phyloP scores from a whole-genome alignment of 2,888 invertebrate species.

The Clostera curtula region DNA sequence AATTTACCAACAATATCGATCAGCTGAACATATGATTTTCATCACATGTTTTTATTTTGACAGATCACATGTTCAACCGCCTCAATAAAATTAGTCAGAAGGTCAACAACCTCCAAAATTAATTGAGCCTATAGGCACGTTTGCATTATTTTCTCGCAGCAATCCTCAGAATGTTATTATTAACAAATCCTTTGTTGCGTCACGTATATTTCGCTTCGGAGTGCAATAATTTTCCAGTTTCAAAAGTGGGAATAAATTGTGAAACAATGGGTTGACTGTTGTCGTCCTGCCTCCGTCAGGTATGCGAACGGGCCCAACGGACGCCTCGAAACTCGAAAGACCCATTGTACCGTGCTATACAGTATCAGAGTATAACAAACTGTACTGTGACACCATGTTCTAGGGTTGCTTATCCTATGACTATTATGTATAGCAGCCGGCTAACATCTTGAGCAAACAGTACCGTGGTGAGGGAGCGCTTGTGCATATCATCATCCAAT shows the following conservation, averaged over 20 bases:
- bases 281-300: conserved; percentile 30
- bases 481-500: too few relatives aligned
- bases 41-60: too few relatives aligned
- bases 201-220: conserved; percentile 34
- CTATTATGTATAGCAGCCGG: too few relatives aligned
- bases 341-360: conserved; percentile 45
- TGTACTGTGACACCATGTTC: conserved; percentile 12
- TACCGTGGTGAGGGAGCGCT: too few relatives aligned
- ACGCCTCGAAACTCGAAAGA: conserved; percentile 39
- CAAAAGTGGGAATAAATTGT: conserved; percentile 33
- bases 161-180: conserved; percentile 22
- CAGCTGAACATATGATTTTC: too few relatives aligned
- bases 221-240: conserved; percentile 25
- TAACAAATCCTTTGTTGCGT: conserved; percentile 34
- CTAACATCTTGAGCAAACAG: too few relatives aligned
- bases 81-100: too few relatives aligned
- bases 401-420: too few relatives aligned
- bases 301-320: conserved; percentile 39
- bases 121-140: conserved; percentile 21
- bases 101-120: conserved; percentile 22
- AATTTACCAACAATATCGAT: too few relatives aligned
- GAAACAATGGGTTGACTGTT: conserved; percentile 43
- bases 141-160: conserved; percentile 17
- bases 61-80: too few relatives aligned
- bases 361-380: too few relatives aligned